Percentiles rank a stretch among this genome's conserved stretches.
Conservation (phyloP, 2,797 vertebrate species). For the Epinephelus awoara region DNA sequence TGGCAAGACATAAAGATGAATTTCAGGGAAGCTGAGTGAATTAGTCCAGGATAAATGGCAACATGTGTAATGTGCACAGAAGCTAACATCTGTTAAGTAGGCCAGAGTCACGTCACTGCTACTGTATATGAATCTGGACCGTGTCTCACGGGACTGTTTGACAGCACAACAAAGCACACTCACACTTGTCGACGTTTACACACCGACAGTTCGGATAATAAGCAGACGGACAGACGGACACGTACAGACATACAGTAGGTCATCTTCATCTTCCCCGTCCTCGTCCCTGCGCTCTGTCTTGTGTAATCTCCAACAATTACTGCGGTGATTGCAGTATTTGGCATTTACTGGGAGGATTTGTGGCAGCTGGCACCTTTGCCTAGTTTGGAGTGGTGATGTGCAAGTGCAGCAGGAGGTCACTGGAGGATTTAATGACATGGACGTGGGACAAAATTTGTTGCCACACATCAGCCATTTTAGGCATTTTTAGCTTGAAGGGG, state of each 20-base stretch:
- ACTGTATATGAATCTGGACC: conserved; percentile 77
- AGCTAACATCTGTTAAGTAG: conserved; percentile 71
- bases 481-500: conserved; percentile 7
- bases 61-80: conserved; percentile 43
- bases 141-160: conserved; percentile 68
- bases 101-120: conserved; percentile 63
- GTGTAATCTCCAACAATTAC: conserved; percentile 1
- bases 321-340: conserved; percentile 18
- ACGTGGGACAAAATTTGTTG: conserved; percentile 27
- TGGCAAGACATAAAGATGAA: background rate
- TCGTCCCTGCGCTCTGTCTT: background rate
- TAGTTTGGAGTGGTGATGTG: conserved; percentile 31
- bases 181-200: conserved; percentile 23
- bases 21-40: conserved; percentile 29
- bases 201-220: conserved; percentile 16
- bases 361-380: conserved; percentile 45
- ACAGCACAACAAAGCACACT: conserved; percentile 34
- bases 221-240: conserved; percentile 9
- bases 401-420: conserved; percentile 36
- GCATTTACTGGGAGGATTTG: conserved; percentile 12
- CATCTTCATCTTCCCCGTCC: background rate
- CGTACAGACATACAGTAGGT: background rate
- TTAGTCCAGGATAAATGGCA: conserved; percentile 27
- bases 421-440: conserved; percentile 34
- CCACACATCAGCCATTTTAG: conserved; percentile 18